phyloP scores from a whole-genome alignment of 2,113 vertebrate genomes.

The Peromyscus leucopus region DNA sequence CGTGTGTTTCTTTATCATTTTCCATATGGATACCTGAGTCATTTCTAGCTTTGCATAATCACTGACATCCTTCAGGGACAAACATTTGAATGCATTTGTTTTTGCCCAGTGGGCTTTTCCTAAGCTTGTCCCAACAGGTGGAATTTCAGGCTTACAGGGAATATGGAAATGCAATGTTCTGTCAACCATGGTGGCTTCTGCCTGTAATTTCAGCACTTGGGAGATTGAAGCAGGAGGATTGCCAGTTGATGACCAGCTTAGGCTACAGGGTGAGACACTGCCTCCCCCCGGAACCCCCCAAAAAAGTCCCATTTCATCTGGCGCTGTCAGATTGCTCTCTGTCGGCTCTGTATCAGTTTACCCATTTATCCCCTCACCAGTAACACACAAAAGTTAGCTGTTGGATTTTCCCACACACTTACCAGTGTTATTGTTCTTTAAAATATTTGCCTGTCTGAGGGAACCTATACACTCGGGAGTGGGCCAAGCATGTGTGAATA shows the following conservation, averaged over 20 bases:
- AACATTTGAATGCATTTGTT: not conserved
- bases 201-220: not conserved
- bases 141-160: not conserved
- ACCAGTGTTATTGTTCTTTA: not conserved
- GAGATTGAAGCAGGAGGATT: not conserved
- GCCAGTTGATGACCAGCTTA: not conserved
- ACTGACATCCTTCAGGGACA: not conserved
- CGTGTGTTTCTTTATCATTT: not conserved
- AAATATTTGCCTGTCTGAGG: not conserved
- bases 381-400: not conserved
- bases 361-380: not conserved
- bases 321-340: not conserved
- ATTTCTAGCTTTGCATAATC: not conserved
- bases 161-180: not conserved
- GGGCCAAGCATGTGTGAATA: not conserved
- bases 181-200: not conserved
- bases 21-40: not conserved
- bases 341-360: not conserved
- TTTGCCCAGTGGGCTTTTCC: not conserved
- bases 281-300: no score
- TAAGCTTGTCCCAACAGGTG: not conserved
- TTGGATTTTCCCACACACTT: not conserved
- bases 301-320: not conserved
- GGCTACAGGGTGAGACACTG: not conserved
- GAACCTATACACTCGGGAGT: not conserved